Evolutionary conservation across 2,797 vertebrate genomes (phyloP), one percentile per base, ranked within the genome.

Genomic region (Notolepis coatsorum): DNA sequence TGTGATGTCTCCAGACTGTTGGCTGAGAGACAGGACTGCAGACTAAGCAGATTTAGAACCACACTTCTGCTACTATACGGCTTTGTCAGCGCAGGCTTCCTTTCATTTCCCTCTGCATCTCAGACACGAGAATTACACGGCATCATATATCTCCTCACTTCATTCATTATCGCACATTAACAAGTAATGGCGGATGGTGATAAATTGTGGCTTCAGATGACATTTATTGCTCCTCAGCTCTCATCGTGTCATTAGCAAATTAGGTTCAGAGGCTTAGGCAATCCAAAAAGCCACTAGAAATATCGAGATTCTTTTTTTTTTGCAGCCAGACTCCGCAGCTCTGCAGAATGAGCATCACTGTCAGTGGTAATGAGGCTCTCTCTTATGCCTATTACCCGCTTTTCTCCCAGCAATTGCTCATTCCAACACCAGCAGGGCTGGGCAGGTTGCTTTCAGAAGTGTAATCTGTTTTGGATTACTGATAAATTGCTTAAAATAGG

Each of bases 161-260:
- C 76, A 68, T 74, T 71, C 73, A 82, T 73, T 74, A 68, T 64
- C 73, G 72, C 80, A 77, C 73, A 86, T 84, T 75, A 78, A 55
- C 77, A 77, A 77, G 77, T 65, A 70, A 87, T 79, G 79, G 61
- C 71, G 83, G 87, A 81, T 61, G 55, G 76, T 89, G 89, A 92
- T 88, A 68, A 89, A 91, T 89, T 71, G 83, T 51, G 7, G 74
- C 51, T 57, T 68, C 74, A 77, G 51, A 70, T 89, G 91, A 87
- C 88, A 90, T 91, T 91, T 88, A 91, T 88, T 88, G 87, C 86
- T 79, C 82, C 85, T 88, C 85, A 59, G 82, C 81, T 81, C 81
- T 85, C 65, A 60, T 78, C 65, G 61, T 78, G 85, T 90, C 89
- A 89, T 92, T 91, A 90, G 90, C 81, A 90, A 91, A 93, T 93